Evolutionary conservation across 2,113 vertebrate species (phyloP).

Genomic region (Podiceps cristatus): DNA sequence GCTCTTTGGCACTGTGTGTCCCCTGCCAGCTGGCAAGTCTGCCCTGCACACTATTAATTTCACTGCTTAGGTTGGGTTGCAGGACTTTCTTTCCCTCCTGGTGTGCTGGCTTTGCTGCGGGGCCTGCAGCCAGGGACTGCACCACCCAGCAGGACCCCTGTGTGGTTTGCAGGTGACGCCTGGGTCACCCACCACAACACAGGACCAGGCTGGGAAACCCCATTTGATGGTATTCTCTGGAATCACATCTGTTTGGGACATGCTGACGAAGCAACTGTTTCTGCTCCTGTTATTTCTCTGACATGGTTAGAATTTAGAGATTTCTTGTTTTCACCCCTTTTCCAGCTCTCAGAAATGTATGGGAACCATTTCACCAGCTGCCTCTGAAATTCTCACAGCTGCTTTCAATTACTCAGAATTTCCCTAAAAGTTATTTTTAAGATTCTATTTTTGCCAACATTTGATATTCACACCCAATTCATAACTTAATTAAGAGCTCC

Average conservation of each 20-base stretch:
- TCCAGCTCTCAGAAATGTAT: background rate
- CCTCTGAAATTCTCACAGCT: background rate
- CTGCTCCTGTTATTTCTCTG: background rate
- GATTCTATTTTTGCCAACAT: background rate
- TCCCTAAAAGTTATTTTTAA: conserved; percentile 21
- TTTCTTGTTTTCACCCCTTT: background rate
- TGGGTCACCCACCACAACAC: background rate
- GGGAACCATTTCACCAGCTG: background rate
- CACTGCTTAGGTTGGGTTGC: background rate
- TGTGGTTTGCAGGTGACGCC: background rate
- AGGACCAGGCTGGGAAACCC: background rate
- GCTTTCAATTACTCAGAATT: background rate
- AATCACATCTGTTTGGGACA: background rate
- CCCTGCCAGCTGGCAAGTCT: background rate
- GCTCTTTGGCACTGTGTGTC: background rate
- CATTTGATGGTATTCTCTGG: background rate
- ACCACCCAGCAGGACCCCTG: background rate
- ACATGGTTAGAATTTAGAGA: background rate
- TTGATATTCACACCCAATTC: background rate
- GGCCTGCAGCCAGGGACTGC: background rate
- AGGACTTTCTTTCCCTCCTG: background rate
- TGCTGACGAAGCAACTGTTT: background rate
- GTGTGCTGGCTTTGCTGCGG: background rate
- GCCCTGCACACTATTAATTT: background rate
- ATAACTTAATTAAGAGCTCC: background rate